Evolutionary conservation across 2,888 invertebrate genomes (phyloP), one percentile per base, ranked within the genome.

Genomic region (Thera obeliscata): DNA sequence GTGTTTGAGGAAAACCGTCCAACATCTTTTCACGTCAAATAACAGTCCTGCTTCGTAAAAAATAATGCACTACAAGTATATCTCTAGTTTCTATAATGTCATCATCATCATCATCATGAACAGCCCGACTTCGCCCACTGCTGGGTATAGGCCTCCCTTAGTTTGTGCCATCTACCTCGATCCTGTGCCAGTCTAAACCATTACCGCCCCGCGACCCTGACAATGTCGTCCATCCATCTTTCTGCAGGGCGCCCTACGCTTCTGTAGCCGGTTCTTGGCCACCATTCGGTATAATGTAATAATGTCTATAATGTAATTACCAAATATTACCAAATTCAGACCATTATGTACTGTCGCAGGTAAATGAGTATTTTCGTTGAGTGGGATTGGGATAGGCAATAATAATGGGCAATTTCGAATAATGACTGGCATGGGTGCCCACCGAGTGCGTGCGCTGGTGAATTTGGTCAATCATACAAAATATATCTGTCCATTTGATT

Each of bases 351-450:
- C 75, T 81, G 80, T 81, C 81, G 71, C 82, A 84, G 85, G 86
- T 85, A 87, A 86, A 86, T 84, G 80, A 83, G 81, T 81, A 83
- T 87, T 86, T 87, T 86, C 82, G 80, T 79, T 67, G 78, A 80
- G 81, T 85, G 87, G 87, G 89, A 84, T 85, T 85, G 87, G 87
- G 89, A 84, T 85, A 79, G 89, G 86, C 89, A 82, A 83, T 85
- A 84, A 86, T 89, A 88, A 90, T 89, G 85, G 88, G 81, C 86
- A 86, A 89, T 81, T 84, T 79, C 83, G 82, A 69, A 69, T 75
- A 75, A 75, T 74, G 87, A 79, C 81, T 80, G 81, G 77, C 75
- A 68, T 72, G 72, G 66, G 69, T 73, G 78, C 74, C 64, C 61
- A 55, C 48, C 50, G 54, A 38, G 79, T 66, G 75, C 61, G 69